These are phyloP conservation scores for Rhynchomys soricoides DNA, from an alignment of 2,113 vertebrate species.

Conservation along the genomic window DNA sequence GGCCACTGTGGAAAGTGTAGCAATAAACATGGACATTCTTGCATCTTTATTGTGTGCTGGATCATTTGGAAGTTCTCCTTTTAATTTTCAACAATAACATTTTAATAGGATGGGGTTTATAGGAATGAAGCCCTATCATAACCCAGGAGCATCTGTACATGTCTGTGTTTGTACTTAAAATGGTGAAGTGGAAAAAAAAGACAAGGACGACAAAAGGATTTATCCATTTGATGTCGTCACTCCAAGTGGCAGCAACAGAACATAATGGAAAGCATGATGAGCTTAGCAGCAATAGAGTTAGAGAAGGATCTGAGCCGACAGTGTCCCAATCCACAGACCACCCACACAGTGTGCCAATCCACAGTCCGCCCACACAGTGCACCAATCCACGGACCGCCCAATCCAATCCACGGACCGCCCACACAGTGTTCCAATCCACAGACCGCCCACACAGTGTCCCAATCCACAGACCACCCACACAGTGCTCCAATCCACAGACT, in stretches of 20 bases:
- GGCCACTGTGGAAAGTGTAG: neutral
- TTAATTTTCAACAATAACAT: neutral
- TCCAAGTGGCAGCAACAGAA: neutral
- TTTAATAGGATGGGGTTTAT: neutral
- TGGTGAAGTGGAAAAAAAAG: slow-evolving; percentile 36
- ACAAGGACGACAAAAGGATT: neutral
- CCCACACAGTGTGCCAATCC: too few relatives aligned
- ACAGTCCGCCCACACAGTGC: too few relatives aligned
- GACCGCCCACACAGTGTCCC: neutral
- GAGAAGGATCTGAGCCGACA: neutral
- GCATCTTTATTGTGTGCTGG: neutral
- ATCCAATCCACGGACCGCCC: too few relatives aligned
- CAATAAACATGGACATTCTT: neutral
- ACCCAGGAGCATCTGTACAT: neutral
- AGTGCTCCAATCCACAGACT: neutral
- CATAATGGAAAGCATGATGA: neutral
- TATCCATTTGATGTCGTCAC: neutral
- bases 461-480: neutral
- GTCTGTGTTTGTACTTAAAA: neutral
- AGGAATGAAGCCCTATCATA: neutral
- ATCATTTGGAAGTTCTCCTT: neutral
- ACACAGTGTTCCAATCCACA: too few relatives aligned
- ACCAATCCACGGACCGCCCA: too few relatives aligned
- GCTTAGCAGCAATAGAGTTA: neutral
- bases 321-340: too few relatives aligned